Evolutionary conservation across 2,113 vertebrate genomes (phyloP).

Genomic region (Bos javanicus): DNA sequence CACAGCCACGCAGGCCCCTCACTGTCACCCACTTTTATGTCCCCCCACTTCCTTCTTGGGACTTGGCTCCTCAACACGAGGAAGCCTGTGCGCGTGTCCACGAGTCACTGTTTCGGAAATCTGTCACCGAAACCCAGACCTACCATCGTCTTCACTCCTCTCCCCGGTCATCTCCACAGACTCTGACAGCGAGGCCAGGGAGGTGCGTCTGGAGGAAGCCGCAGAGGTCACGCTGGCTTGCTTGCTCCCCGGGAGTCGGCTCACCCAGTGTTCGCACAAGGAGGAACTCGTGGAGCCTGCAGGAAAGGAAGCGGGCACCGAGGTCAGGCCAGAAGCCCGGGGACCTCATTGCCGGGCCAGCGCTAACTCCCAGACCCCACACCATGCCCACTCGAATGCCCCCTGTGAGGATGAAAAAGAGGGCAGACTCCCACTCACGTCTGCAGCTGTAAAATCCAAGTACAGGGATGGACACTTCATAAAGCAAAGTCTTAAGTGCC

Average conservation of each 20-base stretch:
- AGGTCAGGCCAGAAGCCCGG: not conserved
- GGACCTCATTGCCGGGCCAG: fast-evolving
- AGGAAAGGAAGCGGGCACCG: not conserved
- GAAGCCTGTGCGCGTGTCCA: not conserved
- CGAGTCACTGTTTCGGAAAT: not conserved
- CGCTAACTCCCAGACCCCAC: not conserved
- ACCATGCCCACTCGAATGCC: fast-evolving
- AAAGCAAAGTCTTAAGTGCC: not conserved
- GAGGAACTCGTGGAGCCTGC: constrained; percentile 98
- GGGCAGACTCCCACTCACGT: fast-evolving
- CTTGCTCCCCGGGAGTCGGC: constrained; percentile 93
- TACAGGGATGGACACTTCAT: not conserved
- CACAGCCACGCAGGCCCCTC: not conserved
- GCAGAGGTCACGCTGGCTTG: constrained; percentile 95
- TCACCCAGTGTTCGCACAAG: constrained; percentile 98
- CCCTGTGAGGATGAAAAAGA: not conserved
- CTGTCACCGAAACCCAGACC: constrained; percentile 23
- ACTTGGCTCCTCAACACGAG: not conserved
- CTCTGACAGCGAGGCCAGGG: constrained; percentile 93
- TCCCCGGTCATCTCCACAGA: constrained; percentile 93
- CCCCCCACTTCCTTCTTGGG: not conserved
- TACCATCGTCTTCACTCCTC: constrained; percentile 95
- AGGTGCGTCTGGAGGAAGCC: constrained; percentile 94
- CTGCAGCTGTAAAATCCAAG: not conserved
- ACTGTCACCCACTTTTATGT: too few species aligned